A percentile compares a stretch with the other conserved stretches of the same genome.
Evolutionary conservation across 2,888 invertebrate species (phyloP).

Genomic region (Hydrotaea diabolus): DNA sequence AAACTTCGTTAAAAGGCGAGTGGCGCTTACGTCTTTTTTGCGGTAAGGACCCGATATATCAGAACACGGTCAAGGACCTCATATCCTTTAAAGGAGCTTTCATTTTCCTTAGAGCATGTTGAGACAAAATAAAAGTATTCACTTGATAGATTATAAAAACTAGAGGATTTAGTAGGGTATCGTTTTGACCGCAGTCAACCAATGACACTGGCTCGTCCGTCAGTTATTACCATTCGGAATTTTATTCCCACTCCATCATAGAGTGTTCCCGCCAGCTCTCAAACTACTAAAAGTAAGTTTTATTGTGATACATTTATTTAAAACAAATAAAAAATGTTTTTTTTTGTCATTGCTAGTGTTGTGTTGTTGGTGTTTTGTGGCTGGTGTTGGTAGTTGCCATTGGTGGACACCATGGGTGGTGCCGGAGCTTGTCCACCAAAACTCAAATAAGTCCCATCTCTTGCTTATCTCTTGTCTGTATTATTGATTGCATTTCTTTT

Average conservation of each 20-base stretch:
- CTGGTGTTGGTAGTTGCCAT: conserved; percentile 14
- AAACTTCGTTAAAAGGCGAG: too few relatives aligned
- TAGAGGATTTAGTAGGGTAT: too few relatives aligned
- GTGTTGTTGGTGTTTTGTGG: not conserved
- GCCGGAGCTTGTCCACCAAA: conserved; percentile 1
- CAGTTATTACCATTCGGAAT: not conserved
- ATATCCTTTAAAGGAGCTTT: too few relatives aligned
- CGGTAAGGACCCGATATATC: too few relatives aligned
- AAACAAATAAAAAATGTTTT: conserved; percentile 44
- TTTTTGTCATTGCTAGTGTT: conserved; percentile 34
- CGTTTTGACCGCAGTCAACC: not conserved
- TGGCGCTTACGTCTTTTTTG: too few relatives aligned
- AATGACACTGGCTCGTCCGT: not conserved
- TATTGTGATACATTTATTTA: conserved; percentile 64
- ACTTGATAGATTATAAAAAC: too few relatives aligned
- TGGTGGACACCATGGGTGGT: conserved; percentile 51
- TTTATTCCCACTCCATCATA: conserved; percentile 5
- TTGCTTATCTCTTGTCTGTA: conserved; percentile 51
- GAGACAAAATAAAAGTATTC: too few relatives aligned
- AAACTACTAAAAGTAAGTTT: conserved; percentile 54
- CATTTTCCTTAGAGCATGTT: too few relatives aligned
- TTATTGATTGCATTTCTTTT: conserved; percentile 65
- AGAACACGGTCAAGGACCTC: too few relatives aligned
- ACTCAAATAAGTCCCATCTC: conserved; percentile 18
- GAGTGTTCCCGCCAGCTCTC: conserved; percentile 11